These are phyloP conservation scores for Puntigrus tetrazona DNA, from an alignment of 2,113 vertebrate species.

Conservation along the genomic window DNA sequence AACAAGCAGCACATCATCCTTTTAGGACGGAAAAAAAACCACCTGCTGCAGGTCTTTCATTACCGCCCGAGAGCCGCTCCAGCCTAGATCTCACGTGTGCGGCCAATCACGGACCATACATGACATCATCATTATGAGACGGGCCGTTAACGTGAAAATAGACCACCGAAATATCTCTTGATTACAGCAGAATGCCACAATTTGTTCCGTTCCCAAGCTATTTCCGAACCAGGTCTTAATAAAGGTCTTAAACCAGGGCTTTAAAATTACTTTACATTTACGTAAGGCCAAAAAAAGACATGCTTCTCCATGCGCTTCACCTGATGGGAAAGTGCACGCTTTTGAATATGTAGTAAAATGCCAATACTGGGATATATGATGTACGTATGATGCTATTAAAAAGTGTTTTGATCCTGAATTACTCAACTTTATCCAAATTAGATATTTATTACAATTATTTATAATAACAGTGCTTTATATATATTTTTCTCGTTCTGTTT, in stretches of 20 bases:
- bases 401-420: no score
- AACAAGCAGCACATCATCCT: background rate
- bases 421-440: no score
- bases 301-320: background rate
- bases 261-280: background rate
- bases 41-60: background rate
- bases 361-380: background rate
- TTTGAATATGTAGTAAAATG: background rate
- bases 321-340: background rate
- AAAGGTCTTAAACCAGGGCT: no score
- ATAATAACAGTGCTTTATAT: no score
- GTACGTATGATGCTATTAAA: background rate
- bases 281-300: background rate
- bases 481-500: no score
- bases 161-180: background rate
- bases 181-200: no score
- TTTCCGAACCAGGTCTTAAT: background rate
- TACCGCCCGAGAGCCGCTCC: background rate
- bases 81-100: background rate
- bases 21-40: background rate
- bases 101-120: background rate
- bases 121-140: background rate
- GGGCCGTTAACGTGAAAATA: background rate
- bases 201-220: background rate
- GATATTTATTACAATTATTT: no score